These are phyloP conservation scores for Andrena cerasifolii DNA, from an alignment of 1,140 invertebrate genomes.

Conservation along the genomic window DNA sequence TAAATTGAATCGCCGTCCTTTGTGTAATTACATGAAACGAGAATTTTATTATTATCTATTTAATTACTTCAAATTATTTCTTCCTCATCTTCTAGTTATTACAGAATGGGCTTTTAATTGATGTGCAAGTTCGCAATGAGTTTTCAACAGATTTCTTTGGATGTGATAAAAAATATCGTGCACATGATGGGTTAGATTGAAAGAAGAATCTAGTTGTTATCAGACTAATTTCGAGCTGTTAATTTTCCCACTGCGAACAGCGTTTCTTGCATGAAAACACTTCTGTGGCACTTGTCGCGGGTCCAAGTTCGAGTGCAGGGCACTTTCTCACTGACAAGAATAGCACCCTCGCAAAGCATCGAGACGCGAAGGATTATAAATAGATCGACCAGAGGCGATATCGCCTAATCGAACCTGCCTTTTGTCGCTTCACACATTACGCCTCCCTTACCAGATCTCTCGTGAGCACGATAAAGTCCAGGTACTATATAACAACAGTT, in stretches of 20 bases:
- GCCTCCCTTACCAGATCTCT: not conserved
- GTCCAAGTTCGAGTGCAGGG: conserved; percentile 48
- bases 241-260: not conserved
- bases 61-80: no score
- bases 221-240: not conserved
- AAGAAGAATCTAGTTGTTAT: conserved; percentile 8
- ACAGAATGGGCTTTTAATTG: not conserved
- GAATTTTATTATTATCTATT: no score
- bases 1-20: no score
- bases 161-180: not conserved
- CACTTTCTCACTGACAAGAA: conserved; percentile 59
- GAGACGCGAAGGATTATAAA: conserved; percentile 58
- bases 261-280: conserved; percentile 26
- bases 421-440: conserved; percentile 40
- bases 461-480: not conserved
- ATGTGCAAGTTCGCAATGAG: no score
- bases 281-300: conserved; percentile 41
- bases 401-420: conserved; percentile 41
- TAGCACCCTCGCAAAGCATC: conserved; percentile 59
- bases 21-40: no score
- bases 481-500: not conserved
- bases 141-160: no score
- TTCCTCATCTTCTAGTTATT: not conserved
- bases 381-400: conserved; percentile 57
- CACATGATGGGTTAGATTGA: not conserved